Percentiles rank a stretch among this genome's conserved stretches.
These are phyloP conservation scores for Poeciliopsis gracilis DNA, from an alignment of 2,797 vertebrate species.

Conservation along the genomic window DNA sequence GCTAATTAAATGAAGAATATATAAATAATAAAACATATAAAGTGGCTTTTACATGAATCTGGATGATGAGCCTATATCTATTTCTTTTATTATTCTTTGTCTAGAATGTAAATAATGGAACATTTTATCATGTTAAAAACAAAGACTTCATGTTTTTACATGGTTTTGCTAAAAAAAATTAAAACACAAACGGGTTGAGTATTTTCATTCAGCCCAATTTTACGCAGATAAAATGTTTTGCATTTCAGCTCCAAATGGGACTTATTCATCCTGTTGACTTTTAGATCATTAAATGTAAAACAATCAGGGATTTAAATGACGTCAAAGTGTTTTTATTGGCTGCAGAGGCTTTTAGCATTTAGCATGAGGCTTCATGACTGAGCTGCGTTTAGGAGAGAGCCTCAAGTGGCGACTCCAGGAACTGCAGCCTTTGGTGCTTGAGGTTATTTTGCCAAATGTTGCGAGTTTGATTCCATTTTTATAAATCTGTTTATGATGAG, in stretches of 20 bases:
- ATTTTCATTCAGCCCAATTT: background rate
- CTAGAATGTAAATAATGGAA: background rate
- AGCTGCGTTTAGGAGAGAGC: background rate
- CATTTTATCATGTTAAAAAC: background rate
- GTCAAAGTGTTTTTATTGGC: background rate
- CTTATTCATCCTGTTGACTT: background rate
- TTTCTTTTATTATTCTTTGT: background rate
- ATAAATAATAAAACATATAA: constrained; percentile 1
- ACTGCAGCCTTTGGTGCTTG: background rate
- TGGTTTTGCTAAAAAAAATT: background rate
- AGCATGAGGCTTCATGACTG: background rate
- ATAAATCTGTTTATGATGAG: background rate
- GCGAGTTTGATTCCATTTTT: background rate
- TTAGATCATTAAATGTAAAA: no score
- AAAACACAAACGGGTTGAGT: background rate
- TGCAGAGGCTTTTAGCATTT: background rate
- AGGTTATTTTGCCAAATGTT: background rate
- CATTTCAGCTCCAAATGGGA: background rate
- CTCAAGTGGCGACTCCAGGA: background rate
- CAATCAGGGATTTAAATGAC: background rate
- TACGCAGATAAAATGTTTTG: background rate
- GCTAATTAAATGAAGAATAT: background rate
- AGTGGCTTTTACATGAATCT: background rate
- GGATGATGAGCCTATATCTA: background rate
- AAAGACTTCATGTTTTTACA: background rate